Conservation (phyloP, 2,888 invertebrate species). For the Morpho achilles region DNA sequence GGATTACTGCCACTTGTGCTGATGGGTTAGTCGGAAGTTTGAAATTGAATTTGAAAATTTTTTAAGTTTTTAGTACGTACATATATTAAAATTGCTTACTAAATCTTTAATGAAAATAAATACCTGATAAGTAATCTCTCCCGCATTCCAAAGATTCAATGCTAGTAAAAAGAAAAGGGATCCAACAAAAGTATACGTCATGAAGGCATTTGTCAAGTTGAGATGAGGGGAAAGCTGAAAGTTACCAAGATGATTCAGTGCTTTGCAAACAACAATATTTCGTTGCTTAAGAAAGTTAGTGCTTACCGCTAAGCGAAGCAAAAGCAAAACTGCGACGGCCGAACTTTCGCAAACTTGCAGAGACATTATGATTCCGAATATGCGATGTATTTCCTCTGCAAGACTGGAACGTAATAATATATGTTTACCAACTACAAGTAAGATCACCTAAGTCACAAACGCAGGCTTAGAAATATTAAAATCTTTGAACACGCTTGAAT, state of each 20-base stretch:
- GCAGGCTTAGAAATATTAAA: too few relatives aligned
- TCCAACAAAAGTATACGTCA: conserved; percentile 65
- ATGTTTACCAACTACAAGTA: too few relatives aligned
- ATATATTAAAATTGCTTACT: too few relatives aligned
- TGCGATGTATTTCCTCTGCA: conserved; percentile 58
- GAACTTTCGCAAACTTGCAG: conserved; percentile 47
- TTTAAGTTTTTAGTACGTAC: too few relatives aligned
- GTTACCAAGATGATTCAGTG: conserved; percentile 20
- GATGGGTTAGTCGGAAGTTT: too few relatives aligned
- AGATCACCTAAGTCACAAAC: too few relatives aligned
- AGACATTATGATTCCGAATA: conserved; percentile 71
- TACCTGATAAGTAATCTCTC: conserved; percentile 66
- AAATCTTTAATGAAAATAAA: background rate
- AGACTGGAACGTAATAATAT: conserved; percentile 38
- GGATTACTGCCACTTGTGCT: too few relatives aligned
- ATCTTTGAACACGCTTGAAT: too few relatives aligned
- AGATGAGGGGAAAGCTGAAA: conserved; percentile 59
- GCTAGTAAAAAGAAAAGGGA: conserved; percentile 61
- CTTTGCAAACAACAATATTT: conserved; percentile 17
- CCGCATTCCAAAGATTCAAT: conserved; percentile 66
- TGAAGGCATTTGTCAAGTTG: conserved; percentile 61
- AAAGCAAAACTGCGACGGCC: conserved; percentile 37
- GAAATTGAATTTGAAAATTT: too few relatives aligned
- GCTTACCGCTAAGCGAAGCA: conserved; percentile 38
- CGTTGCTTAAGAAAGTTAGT: conserved; percentile 17